phyloP scores from a whole-genome alignment of 2,888 invertebrate genomes.

The Callyntrura guangdongensis region DNA sequence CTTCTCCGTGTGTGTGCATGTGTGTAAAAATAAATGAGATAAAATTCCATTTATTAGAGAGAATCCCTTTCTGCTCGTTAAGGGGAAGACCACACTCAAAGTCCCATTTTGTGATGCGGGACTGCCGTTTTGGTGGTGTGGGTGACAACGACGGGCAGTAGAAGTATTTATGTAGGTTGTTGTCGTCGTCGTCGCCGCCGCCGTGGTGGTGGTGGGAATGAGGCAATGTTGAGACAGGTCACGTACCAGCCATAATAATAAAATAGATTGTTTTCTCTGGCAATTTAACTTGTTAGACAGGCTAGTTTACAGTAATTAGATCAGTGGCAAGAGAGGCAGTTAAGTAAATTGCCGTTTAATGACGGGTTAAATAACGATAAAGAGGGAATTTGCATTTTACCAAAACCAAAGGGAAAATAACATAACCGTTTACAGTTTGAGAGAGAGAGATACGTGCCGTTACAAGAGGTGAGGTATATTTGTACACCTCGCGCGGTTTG shows the following conservation, averaged over 20 bases:
- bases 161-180: conserved; percentile 2
- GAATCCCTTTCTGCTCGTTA: conserved; percentile 72
- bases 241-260: conserved; percentile 62
- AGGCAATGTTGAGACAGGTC: conserved; percentile 72
- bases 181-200: no score
- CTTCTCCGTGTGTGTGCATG: neutral
- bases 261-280: conserved; percentile 57
- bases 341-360: conserved; percentile 51
- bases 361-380: conserved; percentile 61
- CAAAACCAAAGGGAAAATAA: conserved; percentile 3
- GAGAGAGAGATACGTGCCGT: no score
- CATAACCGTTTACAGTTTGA: neutral
- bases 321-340: conserved; percentile 18
- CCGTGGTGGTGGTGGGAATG: conserved; percentile 26
- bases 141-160: neutral
- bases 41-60: conserved; percentile 81
- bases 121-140: neutral
- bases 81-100: conserved; percentile 30
- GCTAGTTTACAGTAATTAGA: conserved; percentile 67
- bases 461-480: no score
- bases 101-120: neutral
- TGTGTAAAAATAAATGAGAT: conserved; percentile 79
- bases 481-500: no score
- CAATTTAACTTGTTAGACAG: conserved; percentile 59
- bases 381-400: conserved; percentile 59